phyloP scores from a whole-genome alignment of 2,888 invertebrate genomes.

The Allygus modestus region DNA sequence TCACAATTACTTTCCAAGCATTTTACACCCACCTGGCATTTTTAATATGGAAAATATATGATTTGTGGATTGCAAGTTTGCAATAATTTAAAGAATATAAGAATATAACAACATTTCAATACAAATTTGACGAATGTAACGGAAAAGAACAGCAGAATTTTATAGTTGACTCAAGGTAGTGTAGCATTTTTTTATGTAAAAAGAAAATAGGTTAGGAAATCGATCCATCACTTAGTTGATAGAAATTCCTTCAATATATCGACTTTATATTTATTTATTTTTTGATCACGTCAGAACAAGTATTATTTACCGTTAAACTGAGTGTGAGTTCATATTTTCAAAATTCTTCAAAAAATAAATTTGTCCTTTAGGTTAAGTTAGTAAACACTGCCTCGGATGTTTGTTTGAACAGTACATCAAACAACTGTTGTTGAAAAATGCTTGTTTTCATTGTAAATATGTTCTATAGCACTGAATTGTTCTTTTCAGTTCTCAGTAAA shows the following conservation, averaged over 20 bases:
- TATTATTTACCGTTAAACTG: constrained; percentile 2
- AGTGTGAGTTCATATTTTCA: neutral
- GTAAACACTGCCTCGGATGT: constrained; percentile 17
- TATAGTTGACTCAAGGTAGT: constrained; percentile 30
- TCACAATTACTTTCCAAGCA: no score
- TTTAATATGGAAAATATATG: no score
- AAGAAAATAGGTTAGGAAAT: neutral
- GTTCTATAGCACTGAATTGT: neutral
- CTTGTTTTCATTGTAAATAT: neutral
- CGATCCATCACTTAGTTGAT: neutral
- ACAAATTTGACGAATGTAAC: constrained; percentile 9
- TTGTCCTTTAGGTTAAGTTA: neutral
- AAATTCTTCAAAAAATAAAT: neutral
- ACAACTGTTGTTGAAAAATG: neutral
- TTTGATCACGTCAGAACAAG: constrained; percentile 27
- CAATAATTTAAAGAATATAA: no score
- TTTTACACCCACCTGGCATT: no score
- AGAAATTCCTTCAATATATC: neutral
- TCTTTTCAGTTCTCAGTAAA: neutral
- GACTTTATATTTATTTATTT: constrained; percentile 21
- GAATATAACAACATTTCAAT: no score
- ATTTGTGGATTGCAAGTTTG: no score
- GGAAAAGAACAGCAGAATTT: constrained; percentile 25
- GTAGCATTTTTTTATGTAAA: constrained; percentile 18
- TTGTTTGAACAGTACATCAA: neutral